Evolutionary conservation across 2,113 vertebrate species (phyloP).

Genomic region (Pluvialis apricaria): DNA sequence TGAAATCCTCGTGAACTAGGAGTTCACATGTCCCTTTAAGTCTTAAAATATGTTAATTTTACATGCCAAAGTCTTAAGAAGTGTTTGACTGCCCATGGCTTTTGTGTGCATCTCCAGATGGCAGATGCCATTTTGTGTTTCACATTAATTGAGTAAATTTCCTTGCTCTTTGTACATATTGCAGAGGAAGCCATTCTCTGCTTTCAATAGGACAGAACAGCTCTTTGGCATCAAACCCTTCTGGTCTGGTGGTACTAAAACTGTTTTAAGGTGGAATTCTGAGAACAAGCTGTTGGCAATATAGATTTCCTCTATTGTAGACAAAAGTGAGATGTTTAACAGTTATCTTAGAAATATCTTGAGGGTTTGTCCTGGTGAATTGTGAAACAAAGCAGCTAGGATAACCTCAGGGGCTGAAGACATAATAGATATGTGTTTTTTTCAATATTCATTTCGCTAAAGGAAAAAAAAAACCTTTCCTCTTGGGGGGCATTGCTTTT

Average conservation of each 20-base stretch:
- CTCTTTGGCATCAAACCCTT: constrained; percentile 71
- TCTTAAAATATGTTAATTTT: constrained; percentile 71
- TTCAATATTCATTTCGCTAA: neutral
- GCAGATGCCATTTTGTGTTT: constrained; percentile 80
- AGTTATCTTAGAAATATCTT: constrained; percentile 9
- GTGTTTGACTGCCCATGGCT: constrained; percentile 71
- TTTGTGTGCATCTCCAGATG: constrained; percentile 77
- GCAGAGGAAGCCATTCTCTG: constrained; percentile 75
- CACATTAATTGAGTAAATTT: constrained; percentile 80
- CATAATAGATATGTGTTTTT: neutral
- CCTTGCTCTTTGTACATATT: constrained; percentile 80
- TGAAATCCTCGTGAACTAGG: neutral
- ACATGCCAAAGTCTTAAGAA: constrained; percentile 78
- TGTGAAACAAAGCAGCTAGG: constrained; percentile 4
- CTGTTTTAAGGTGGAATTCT: constrained; percentile 65
- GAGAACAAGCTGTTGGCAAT: constrained; percentile 40
- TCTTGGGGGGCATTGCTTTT: neutral
- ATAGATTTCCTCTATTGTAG: constrained; percentile 2
- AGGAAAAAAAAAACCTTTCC: neutral
- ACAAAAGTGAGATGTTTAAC: neutral
- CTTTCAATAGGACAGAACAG: constrained; percentile 76
- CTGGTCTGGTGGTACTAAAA: constrained; percentile 64
- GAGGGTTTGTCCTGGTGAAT: neutral
- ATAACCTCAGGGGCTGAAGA: neutral
- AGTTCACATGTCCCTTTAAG: constrained; percentile 63